Base-by-base conservation (phyloP, 1,140 invertebrate species). In the Acromyrmex heyeri region DNA sequence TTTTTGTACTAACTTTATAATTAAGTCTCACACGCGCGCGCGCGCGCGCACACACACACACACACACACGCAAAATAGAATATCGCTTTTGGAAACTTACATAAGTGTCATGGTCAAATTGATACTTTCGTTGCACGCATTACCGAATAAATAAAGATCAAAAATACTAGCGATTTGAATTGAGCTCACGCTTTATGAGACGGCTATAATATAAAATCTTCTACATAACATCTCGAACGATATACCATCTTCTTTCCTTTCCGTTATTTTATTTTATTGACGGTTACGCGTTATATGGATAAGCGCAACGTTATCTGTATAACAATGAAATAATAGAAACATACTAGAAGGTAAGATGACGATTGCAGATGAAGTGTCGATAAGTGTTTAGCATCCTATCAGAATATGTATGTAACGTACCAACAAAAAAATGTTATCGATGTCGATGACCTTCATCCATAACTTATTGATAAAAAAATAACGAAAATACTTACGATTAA, bases 271-370 rank as follows among this genome's bases (percentile, higher is more conserved):
- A 73, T 76, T 91, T 89, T 89, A 24, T 8, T 76, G 55, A 86
- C 48, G 64, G 59, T 78, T 91, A 91, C 59, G 83, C 86, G 91
- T 93, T 93, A 92, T 93, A 87, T 89, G 91, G 92, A 93, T 92
- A 91, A 88, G 61, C 88, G 64, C 86, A 83, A 67, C 82, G 83
- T 91, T 93, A 90, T 93, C 92, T 89, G 48, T 92, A 89, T 93
- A 93, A 94, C 91, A 86, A 91, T 94, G 93, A 94, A 94, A 94
- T 94, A 93, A 94, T 94, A 94, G 93, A 94, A 94, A 93, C 92
- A 94, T 93, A 94, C 87, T 94, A 94, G 91, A 79, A 69, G 65
- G 44, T 94, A 94, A 93, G 93, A 75, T 89, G 83, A 88, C 64
- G n/a, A 57, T 57, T 87, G 48, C 48, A 50, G 78, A 78, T 75